A percentile compares a stretch with the other conserved stretches of the same genome.
Evolutionary conservation across 2,888 invertebrate species (phyloP).

Genomic region (Schrankia costaestrigalis): DNA sequence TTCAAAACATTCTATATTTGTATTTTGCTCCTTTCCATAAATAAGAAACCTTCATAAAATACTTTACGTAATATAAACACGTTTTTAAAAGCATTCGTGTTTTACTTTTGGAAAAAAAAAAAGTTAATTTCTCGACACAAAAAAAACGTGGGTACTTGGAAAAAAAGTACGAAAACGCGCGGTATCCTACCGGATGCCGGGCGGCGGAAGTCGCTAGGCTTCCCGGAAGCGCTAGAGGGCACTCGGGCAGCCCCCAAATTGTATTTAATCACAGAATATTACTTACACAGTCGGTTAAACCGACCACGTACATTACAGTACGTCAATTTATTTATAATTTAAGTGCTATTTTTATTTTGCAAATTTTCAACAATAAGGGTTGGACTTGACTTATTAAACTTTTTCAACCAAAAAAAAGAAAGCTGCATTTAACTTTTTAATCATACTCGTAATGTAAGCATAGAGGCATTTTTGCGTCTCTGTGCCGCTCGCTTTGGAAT

Average conservation of each 20-base stretch:
- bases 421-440: no score
- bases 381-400: no score
- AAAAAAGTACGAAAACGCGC: constrained; percentile 66
- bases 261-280: constrained; percentile 66
- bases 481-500: no score
- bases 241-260: constrained; percentile 65
- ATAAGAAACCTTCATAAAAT: constrained; percentile 25
- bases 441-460: no score
- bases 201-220: constrained; percentile 72
- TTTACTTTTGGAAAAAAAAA: constrained; percentile 34
- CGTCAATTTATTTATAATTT: constrained; percentile 51
- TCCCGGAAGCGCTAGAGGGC: constrained; percentile 74
- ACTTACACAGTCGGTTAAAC: constrained; percentile 43
- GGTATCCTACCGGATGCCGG: constrained; percentile 70
- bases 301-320: constrained; percentile 33
- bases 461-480: no score
- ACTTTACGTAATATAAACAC: constrained; percentile 24
- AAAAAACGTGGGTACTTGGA: constrained; percentile 56
- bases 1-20: constrained; percentile 12
- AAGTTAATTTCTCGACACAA: constrained; percentile 48
- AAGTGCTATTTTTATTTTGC: constrained; percentile 27
- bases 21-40: constrained; percentile 15
- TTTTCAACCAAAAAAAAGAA: no score
- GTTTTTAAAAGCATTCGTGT: constrained; percentile 44
- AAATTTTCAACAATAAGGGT: constrained; percentile 14